Evolutionary conservation across 2,888 invertebrate species (phyloP), one percentile per base, ranked within the genome.

Genomic region (Eupithecia dodoneata): DNA sequence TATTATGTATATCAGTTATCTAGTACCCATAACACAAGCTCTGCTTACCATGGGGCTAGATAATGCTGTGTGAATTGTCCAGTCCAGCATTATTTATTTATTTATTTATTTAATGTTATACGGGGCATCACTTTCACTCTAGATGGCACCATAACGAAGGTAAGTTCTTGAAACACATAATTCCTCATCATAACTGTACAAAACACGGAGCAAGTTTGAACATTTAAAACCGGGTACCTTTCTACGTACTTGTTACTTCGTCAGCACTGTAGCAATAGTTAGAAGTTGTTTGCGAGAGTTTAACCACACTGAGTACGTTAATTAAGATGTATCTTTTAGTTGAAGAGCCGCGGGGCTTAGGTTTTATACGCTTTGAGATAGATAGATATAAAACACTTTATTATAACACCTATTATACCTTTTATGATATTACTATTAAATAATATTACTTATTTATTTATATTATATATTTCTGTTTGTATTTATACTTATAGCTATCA

Each of bases 211-310:
- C 9, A 45, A 69, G 67, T n/a, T 45, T 15, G 10, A 45, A 69
- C 67, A 69, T 69, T 69, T 45, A 45, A 69, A 67, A 44, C 67
- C 15, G 9, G 45, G 45, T 69, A 66, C 12, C 9, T 49, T 9
- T 2, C 18, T 18, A 7, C n/a, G 13, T 45, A 18, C 59, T 59
- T 18, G 67, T 69, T 45, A 45, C 45, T 45, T 69, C 67, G 67
- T 69, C 45, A 69, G 45, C 44, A 67, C 67, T 45, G 67, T 10
- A 63, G 45, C n/a, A 9, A 9, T 67, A 67, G 67, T 45, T 67
- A 18, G n/a, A 44, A 67, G 67, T 59, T 59, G 59, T 69, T 67
- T 67, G 44, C 44, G 42, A 67, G 44, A 67, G 67, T 67, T 67
- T 7, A 44, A 44, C 44, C 2, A 67, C 67, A 67, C 66, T 44